Base-by-base conservation (phyloP, 2,113 vertebrate species). In the Sialia sialis region DNA sequence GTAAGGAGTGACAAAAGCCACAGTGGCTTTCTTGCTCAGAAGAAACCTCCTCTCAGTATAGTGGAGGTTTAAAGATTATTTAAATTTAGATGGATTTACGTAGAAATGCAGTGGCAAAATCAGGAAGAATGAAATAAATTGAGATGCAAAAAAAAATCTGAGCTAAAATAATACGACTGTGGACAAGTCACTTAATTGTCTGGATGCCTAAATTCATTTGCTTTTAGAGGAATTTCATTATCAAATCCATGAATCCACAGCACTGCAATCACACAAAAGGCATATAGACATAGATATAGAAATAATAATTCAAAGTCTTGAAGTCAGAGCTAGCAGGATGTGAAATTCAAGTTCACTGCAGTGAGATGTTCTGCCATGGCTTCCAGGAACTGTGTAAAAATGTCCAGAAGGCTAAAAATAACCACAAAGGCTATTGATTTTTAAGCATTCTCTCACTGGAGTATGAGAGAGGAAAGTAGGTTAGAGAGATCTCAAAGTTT, bases 141-240 rank as follows among this genome's bases (percentile, higher is more conserved):
- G 8, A 32, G 38, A 63, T 10, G 22, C 16, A 75, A 46, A 44
- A 85, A 85, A 18, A 18, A 27, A 63, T 26, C 38, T 62, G 22
- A 90, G 44, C 18, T 56, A 21, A 85, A 74, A 64, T 0, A 0
- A 18, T 9, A 3, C 0, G 5, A 73, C 52, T 34, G 8, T 1
- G 21, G 39, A 55, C 16, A 79, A 79, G 11, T 26, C 12, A 29
- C 11, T 91, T 30, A 54, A 84, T 12, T 43, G 15, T 51, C 44
- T 48, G 16, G 30, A 26, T 36, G 49, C 8, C 56, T 43, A 5
- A 64, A 51, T 51, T 51, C 30, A 56, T 26, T 43, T 48, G 1
- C 6, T 74, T 4, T 60, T 41, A 21, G 0, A 73, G 39, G 17
- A 6, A 44, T n/a, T 54, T 51, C 21, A 30, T 46, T 10, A 63